Conservation (phyloP, 1,140 invertebrate species). For the Plodia interpunctella region DNA sequence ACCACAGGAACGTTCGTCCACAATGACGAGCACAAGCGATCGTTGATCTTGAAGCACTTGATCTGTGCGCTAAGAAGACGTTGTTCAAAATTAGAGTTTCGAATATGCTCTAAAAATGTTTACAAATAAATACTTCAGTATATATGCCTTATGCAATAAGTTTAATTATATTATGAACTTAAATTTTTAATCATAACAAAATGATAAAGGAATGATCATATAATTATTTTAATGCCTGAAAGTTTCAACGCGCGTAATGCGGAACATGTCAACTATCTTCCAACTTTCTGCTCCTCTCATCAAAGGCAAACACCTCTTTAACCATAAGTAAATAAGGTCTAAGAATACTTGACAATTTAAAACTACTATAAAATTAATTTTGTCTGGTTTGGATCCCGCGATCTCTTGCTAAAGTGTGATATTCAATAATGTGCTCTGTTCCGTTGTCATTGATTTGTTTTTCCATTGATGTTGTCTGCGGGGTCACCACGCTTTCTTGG, state of each 20-base stretch:
- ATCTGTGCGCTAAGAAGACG: too few species aligned
- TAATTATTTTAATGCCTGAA: conserved; percentile 8
- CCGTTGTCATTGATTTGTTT: conserved; percentile 1
- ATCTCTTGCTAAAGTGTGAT: neutral
- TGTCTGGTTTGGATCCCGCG: conserved; percentile 3
- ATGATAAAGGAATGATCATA: neutral
- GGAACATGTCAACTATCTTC: conserved; percentile 6
- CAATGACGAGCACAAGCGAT: too few species aligned
- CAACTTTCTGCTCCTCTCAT: neutral
- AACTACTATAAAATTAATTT: conserved; percentile 6
- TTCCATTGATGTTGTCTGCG: neutral
- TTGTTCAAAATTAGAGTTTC: too few species aligned
- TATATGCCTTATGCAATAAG: too few species aligned
- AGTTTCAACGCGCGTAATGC: conserved; percentile 8
- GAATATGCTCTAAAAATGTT: too few species aligned
- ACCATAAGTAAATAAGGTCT: neutral
- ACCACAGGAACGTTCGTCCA: too few species aligned
- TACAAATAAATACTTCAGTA: too few species aligned
- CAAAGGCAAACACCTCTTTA: neutral
- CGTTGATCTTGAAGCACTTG: too few species aligned
- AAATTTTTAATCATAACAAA: too few species aligned
- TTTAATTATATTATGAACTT: too few species aligned
- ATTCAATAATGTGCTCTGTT: neutral
- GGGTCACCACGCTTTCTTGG: conserved; percentile 11
- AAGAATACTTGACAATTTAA: conserved; percentile 1